phyloP scores from a whole-genome alignment of 2,113 vertebrate species.

The Psephotus haematonotus region DNA sequence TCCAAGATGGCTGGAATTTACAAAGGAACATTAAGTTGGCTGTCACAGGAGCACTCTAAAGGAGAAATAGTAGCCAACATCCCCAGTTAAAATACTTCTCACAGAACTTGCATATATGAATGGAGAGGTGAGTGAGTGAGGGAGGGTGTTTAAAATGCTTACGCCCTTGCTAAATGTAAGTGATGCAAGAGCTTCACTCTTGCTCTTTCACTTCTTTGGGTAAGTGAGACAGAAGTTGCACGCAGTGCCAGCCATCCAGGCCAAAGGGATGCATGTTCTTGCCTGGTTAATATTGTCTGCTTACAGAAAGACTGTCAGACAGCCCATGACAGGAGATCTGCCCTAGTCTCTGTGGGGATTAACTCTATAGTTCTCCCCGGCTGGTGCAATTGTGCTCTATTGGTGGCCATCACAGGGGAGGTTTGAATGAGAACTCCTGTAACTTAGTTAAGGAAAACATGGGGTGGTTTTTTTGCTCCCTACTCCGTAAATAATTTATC shows the following conservation, averaged over 20 bases:
- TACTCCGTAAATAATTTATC: not conserved
- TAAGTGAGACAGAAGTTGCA: not conserved
- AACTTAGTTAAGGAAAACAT: not conserved
- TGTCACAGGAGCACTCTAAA: not conserved
- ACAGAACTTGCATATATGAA: accelerated
- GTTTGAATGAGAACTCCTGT: not conserved
- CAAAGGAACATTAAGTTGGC: accelerated
- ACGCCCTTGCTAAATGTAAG: not conserved
- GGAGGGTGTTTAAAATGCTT: not conserved
- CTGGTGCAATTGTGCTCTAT: not conserved
- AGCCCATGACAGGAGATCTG: accelerated
- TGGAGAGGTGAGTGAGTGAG: not conserved
- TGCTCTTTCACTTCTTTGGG: not conserved
- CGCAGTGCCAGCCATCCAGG: not conserved
- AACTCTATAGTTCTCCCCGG: not conserved
- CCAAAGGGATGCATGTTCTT: not conserved
- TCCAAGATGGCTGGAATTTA: not conserved
- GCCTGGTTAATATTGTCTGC: not conserved
- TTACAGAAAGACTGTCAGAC: not conserved
- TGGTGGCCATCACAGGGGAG: accelerated
- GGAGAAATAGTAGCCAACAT: too few species aligned
- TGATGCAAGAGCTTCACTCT: not conserved
- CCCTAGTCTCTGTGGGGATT: not conserved
- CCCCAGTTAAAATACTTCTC: not conserved
- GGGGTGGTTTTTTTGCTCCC: not conserved